Percentiles rank a stretch among this genome's conserved stretches.
phyloP scores from a whole-genome alignment of 1,140 invertebrate species.

The Drosophila bocki region DNA sequence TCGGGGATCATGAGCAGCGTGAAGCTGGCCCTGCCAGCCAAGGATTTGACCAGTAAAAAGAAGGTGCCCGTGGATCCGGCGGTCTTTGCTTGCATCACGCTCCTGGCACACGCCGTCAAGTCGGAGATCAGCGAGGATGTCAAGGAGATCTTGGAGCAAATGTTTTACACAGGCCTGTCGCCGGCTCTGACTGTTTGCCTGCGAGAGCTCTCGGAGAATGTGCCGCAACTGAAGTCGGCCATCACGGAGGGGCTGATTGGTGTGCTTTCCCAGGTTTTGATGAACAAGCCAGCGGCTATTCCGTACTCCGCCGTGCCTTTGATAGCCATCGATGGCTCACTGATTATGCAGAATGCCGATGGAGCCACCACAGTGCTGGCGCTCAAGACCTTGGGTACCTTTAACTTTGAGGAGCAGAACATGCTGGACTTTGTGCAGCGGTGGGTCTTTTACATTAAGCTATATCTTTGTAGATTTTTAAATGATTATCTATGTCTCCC shows the following conservation, averaged over 20 bases:
- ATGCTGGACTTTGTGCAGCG: conserved; percentile 96
- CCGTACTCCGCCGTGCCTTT: conserved; percentile 59
- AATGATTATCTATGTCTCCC: not conserved
- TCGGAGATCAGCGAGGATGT: conserved; percentile 91
- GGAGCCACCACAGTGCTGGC: conserved; percentile 95
- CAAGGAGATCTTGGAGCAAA: conserved; percentile 94
- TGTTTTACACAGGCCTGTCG: conserved; percentile 96
- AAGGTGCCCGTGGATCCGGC: conserved; percentile 92
- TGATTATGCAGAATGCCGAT: conserved; percentile 86
- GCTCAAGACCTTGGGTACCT: conserved; percentile 96
- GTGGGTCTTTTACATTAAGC: conserved; percentile 12
- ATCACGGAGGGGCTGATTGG: conserved; percentile 96
- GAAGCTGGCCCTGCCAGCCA: conserved; percentile 91
- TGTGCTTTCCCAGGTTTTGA: conserved; percentile 94
- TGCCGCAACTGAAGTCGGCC: conserved; percentile 94
- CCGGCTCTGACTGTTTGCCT: conserved; percentile 95
- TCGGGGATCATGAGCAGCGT: conserved; percentile 95
- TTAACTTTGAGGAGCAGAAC: conserved; percentile 98
- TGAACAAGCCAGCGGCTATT: conserved; percentile 94
- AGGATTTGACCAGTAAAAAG: conserved; percentile 90
- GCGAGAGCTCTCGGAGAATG: conserved; percentile 94
- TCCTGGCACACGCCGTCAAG: conserved; percentile 94
- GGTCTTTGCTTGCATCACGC: conserved; percentile 97
- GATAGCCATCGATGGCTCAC: conserved; percentile 63
- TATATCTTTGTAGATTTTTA: rapidly evolving